phyloP scores from a whole-genome alignment of 2,797 vertebrate species.

The Otus scops region DNA sequence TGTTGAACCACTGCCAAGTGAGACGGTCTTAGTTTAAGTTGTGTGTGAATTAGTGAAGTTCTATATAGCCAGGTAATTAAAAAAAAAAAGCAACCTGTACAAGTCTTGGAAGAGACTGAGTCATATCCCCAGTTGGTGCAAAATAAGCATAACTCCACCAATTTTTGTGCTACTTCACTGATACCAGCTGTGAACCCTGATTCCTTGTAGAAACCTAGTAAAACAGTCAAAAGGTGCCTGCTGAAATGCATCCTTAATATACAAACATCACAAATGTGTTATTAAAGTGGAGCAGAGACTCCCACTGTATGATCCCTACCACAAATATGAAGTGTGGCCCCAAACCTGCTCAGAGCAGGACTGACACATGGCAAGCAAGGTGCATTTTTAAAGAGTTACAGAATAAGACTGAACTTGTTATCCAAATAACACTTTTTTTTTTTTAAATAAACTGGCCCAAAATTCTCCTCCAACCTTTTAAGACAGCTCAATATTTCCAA shows the following conservation, averaged over 20 bases:
- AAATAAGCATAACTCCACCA: neutral
- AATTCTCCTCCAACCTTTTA: slow-evolving; percentile 59
- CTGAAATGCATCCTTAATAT: slow-evolving; percentile 68
- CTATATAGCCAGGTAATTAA: neutral
- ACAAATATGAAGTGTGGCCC: slow-evolving; percentile 45
- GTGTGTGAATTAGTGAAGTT: slow-evolving; percentile 24
- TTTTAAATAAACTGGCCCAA: slow-evolving; percentile 65
- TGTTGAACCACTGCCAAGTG: neutral
- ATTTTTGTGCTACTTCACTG: slow-evolving; percentile 23
- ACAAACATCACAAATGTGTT: slow-evolving; percentile 58
- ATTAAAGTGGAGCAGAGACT: slow-evolving; percentile 63
- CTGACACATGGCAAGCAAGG: slow-evolving; percentile 28
- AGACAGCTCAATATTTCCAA: slow-evolving; percentile 67
- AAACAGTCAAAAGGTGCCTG: slow-evolving; percentile 58
- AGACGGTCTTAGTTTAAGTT: neutral
- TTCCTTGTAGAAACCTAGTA: neutral
- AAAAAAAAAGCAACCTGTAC: neutral
- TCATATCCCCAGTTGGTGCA: neutral
- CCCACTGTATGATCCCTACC: slow-evolving; percentile 55
- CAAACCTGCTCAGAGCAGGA: slow-evolving; percentile 54
- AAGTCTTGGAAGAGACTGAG: neutral
- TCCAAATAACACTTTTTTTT: slow-evolving; percentile 62
- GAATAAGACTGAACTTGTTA: slow-evolving; percentile 66
- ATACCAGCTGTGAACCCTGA: neutral
- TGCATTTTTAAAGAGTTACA: slow-evolving; percentile 59